A percentile compares a stretch with the other conserved stretches of the same genome.
Evolutionary conservation across 2,113 vertebrate species (phyloP).

Genomic region (Otolemur garnettii): DNA sequence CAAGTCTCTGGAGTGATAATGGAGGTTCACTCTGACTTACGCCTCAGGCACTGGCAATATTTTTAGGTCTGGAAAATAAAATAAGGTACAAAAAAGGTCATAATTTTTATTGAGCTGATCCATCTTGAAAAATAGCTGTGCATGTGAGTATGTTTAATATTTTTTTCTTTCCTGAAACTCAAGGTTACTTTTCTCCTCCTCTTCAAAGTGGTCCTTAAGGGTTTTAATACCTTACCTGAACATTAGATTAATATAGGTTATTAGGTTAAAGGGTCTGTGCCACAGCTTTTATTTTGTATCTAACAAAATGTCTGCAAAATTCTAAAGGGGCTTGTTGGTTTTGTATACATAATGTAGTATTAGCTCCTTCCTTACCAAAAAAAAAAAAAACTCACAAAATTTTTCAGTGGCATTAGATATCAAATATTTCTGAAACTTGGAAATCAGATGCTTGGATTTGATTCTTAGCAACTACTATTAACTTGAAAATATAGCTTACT

Average conservation of each 20-base stretch:
- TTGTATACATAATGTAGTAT: not conserved
- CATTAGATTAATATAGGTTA: conserved; percentile 38
- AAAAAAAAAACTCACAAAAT: not conserved
- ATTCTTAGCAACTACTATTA: not conserved
- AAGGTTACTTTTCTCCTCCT: conserved; percentile 72
- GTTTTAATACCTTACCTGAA: conserved; percentile 27
- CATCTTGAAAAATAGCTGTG: conserved; percentile 83
- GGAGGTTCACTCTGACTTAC: conserved; percentile 83
- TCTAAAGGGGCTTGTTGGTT: not conserved
- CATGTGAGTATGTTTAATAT: conserved; percentile 40
- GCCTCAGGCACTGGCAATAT: conserved; percentile 87
- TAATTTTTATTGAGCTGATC: conserved; percentile 82
- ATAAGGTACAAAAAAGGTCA: conserved; percentile 84
- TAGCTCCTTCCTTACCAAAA: not conserved
- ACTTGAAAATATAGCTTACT: not conserved
- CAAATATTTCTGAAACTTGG: not conserved
- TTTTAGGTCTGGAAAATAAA: conserved; percentile 88
- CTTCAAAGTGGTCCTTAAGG: conserved; percentile 58
- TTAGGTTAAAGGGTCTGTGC: not conserved
- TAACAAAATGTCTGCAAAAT: not conserved
- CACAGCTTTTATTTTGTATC: conserved; percentile 39
- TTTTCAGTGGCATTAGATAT: not conserved
- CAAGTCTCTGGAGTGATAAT: conserved; percentile 87
- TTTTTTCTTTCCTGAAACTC: conserved; percentile 64
- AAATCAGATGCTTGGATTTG: not conserved